Base-by-base conservation (phyloP, 2,797 vertebrate species). In the Sardinella longiceps region DNA sequence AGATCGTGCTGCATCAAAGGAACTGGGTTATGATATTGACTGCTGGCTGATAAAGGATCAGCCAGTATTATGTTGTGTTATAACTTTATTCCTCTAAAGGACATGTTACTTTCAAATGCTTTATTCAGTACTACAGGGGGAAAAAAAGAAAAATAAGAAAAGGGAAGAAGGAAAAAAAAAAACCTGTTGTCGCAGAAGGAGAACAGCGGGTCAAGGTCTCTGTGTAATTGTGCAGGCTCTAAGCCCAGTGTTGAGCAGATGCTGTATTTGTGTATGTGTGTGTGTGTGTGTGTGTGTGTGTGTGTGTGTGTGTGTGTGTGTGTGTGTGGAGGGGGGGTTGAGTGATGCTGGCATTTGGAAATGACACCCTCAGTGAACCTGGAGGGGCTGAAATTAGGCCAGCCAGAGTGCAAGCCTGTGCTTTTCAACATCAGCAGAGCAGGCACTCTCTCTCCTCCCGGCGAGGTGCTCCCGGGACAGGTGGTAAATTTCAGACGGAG, bases 341-440 rank as follows among this genome's bases (percentile, higher is more conserved):
- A 77, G 70, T 23, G 70, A 77, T 77, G 70, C 37, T 77, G 70
- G 70, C 70, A 77, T 77, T 77, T 77, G 70, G 37, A 43, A 77
- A 43, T 6, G 70, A 77, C 70, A 77, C 70, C 70, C 70, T 43
- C 33, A 77, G 70, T 77, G 70, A 77, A 77, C 70, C 70, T 77
- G 70, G 63, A 77, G 70, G 70, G 70, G 70, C 70, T 77, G 70
- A 77, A 77, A 77, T 43, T 77, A 77, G 70, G 70, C 15, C 70
- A 77, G 70, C 33, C 4, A 23, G 37, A 77, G 70, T 43, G 70
- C 70, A n/a, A 77, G 70, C 70, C 18, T n/a, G 70, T 43, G 70
- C 70, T 43, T 43, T 74, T 77, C 37, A 39, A 39, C 70, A 77
- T 23, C 70, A 43, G 37, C 20, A 37, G 20, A 77, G 37, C 70